Conservation (phyloP, 2,888 invertebrate genomes). For the Hedychridium roseum region DNA sequence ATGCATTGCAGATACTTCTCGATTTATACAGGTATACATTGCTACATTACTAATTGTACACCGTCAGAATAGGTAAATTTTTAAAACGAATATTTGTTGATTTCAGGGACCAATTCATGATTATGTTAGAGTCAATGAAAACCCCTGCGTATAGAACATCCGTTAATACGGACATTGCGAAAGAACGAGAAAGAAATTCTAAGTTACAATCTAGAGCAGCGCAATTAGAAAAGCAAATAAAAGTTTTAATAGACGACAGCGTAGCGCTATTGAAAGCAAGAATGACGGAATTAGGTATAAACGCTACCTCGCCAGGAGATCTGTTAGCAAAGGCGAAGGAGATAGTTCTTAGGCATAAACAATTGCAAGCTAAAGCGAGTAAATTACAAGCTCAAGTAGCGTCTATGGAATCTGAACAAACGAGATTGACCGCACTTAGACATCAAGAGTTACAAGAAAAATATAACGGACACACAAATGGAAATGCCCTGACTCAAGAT, state of each 20-base stretch:
- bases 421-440: conserved; percentile 74
- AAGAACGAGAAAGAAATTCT: conserved; percentile 84
- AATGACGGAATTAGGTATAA: conserved; percentile 91
- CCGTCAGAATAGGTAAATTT: no score
- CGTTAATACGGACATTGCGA: conserved; percentile 79
- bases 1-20: conserved; percentile 85
- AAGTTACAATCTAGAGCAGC: conserved; percentile 83
- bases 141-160: conserved; percentile 77
- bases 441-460: conserved; percentile 81
- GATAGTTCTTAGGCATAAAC: conserved; percentile 92
- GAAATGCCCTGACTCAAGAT: conserved; percentile 75
- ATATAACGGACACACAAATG: conserved; percentile 69
- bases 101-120: conserved; percentile 81
- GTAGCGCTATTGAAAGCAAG: conserved; percentile 86
- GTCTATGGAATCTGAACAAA: conserved; percentile 79
- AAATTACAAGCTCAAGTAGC: conserved; percentile 85
- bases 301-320: conserved; percentile 85
- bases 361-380: conserved; percentile 87
- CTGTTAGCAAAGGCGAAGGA: conserved; percentile 87
- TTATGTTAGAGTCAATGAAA: conserved; percentile 85
- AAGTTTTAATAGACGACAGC: conserved; percentile 90
- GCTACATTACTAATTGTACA: no score
- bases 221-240: conserved; percentile 93
- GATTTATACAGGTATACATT: conserved; percentile 73
- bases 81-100: not conserved